Evolutionary conservation across 2,888 invertebrate genomes (phyloP), one percentile per base, ranked within the genome.

Genomic region (Chrysolina americana): DNA sequence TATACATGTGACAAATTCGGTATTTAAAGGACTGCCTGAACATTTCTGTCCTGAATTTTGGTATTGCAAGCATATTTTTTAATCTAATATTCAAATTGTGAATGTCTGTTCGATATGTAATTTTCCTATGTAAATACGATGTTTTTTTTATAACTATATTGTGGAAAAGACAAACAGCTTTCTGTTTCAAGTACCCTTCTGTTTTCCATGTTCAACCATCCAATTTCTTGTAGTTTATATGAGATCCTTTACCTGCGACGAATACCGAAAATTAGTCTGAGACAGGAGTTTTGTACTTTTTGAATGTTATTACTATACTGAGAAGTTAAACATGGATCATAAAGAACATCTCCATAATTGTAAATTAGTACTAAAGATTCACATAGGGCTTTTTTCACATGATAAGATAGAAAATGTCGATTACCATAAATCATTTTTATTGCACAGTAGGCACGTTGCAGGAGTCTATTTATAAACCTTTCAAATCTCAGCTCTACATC

Each of bases 231-330:
- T 19, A 70, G 64, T 41, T 50, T 70, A 36, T 64, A 19, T 41
- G 64, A 17, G 36, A 70, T 41, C 19, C 70, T 70, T 50, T 64
- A 64, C 28, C 48, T 11, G 28, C 48, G 47, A 44, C 70, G 41
- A 70, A 64, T 70, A 62, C 15, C 70, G 36, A 62, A 70, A 28
- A 70, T 70, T 23, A 64, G 41, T 41, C 70, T 48, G 10, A 70
- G 64, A 15, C 64, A 70, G 11, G 41, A 70, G 47, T 70, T 62
- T 70, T 48, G 63, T n/a, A 62, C 44, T 48, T 47, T 63, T 36
- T 48, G 63, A 62, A 70, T 70, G n/a, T 63, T 63, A 28, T 62
- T 59, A 21, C 4, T 63, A 15, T 70, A 63, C n/a, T 62, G 21
- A 17, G 70, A 36, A 13, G 2, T 36, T 28, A 53, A 36, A 50